A percentile compares a stretch with the other conserved stretches of the same genome.
phyloP scores from a whole-genome alignment of 2,888 invertebrate species.

The Aphidius colemani region DNA sequence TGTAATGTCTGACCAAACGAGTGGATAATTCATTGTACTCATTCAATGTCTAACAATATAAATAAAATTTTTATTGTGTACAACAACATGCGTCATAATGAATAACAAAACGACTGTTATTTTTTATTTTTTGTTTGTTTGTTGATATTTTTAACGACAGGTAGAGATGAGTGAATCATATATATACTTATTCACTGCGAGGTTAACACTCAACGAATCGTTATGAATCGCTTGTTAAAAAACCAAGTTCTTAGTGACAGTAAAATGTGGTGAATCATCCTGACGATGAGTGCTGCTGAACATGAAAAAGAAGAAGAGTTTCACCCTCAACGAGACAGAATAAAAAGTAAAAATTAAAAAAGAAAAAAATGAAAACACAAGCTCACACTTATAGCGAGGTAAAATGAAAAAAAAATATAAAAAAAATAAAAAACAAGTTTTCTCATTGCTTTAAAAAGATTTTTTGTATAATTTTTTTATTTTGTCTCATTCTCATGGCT shows the following conservation, averaged over 20 bases:
- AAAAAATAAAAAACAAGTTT: conserved; percentile 5
- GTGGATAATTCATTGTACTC: no score
- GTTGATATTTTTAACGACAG: conserved; percentile 34
- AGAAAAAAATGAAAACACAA: conserved; percentile 12
- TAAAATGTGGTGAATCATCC: conserved; percentile 29
- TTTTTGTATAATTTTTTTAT: conserved; percentile 1
- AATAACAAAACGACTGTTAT: no score
- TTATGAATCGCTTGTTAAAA: conserved; percentile 47
- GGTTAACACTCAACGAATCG: conserved; percentile 45
- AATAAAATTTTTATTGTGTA: no score
- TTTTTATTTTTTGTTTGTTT: no score
- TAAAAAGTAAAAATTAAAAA: conserved; percentile 24
- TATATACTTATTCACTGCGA: conserved; percentile 42
- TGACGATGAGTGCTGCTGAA: conserved; percentile 3
- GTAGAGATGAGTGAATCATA: conserved; percentile 45
- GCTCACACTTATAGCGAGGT: no score
- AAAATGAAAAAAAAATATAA: conserved; percentile 8
- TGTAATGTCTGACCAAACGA: no score
- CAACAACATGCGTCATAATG: no score
- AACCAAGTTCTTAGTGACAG: conserved; percentile 11
- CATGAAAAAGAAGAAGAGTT: conserved; percentile 10
- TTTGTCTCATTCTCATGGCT: background rate
- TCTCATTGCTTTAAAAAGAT: conserved; percentile 9
- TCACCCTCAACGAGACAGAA: conserved; percentile 18
- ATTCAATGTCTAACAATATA: no score